These are phyloP conservation scores for Megaceryle torquata DNA, from an alignment of 2,113 vertebrate genomes.

Conservation along the genomic window DNA sequence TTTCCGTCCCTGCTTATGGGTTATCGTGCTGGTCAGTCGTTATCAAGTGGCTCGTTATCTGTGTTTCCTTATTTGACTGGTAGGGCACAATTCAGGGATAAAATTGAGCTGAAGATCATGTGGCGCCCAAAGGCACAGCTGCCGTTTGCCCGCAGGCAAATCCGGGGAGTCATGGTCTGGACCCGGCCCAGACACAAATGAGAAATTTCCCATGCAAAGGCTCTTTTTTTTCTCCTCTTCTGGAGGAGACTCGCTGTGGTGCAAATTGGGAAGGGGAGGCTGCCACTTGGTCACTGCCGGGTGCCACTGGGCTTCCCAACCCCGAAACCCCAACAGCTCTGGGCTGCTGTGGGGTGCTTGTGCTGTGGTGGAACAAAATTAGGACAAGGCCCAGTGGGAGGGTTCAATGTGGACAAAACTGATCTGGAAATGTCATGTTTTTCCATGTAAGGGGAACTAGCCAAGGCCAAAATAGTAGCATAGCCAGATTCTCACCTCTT, in stretches of 20 bases:
- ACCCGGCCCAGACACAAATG: not conserved
- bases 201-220: conserved; percentile 4
- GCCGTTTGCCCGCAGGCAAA: not conserved
- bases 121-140: not conserved
- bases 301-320: not conserved
- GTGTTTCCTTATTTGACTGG: conserved; percentile 61
- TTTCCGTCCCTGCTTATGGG: conserved; percentile 72
- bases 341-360: not conserved
- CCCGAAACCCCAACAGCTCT: not conserved
- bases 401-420: not conserved
- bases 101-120: conserved; percentile 31
- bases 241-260: not conserved
- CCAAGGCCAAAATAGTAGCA: not conserved
- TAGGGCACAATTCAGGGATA: conserved; percentile 73
- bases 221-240: not conserved
- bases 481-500: not conserved
- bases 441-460: not conserved
- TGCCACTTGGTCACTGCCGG: not conserved
- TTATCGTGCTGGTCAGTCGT: conserved; percentile 71
- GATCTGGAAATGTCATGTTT: not conserved
- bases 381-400: not conserved
- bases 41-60: conserved; percentile 68
- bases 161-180: not conserved
- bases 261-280: not conserved
- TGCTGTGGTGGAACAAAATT: not conserved